phyloP scores from a whole-genome alignment of 2,113 vertebrate species.

The Anas platyrhynchos region DNA sequence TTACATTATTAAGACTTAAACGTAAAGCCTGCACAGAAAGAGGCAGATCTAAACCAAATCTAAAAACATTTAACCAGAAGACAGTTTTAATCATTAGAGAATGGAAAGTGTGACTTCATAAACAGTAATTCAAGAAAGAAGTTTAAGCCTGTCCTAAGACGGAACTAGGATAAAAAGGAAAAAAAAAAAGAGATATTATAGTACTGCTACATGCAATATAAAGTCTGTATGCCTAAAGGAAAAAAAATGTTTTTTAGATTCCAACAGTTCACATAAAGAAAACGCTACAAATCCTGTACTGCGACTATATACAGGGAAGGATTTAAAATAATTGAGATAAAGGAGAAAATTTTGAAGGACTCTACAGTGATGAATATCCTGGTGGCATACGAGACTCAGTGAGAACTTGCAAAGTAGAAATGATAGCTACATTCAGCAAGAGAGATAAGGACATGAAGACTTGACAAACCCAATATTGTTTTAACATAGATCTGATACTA shows the following conservation, averaged over 20 bases:
- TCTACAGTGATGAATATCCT: background rate
- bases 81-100: background rate
- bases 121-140: background rate
- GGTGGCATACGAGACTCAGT: background rate
- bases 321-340: background rate
- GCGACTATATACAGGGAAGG: background rate
- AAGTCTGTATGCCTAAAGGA: background rate
- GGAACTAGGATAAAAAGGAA: background rate
- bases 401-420: background rate
- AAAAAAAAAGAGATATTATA: too few relatives aligned
- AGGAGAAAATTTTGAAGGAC: background rate
- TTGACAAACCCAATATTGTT: conserved; percentile 3
- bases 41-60: background rate
- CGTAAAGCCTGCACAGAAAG: background rate
- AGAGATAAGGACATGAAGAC: background rate
- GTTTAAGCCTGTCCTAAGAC: background rate
- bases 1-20: background rate
- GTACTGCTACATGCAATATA: too few relatives aligned
- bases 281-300: background rate
- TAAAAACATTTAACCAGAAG: background rate
- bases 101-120: background rate
- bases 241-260: background rate
- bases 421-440: background rate
- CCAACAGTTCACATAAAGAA: background rate
- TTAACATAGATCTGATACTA: background rate